Percentiles rank a stretch among this genome's conserved stretches.
These are phyloP conservation scores for Ptiloglossa arizonensis DNA, from an alignment of 1,140 invertebrate genomes.

Conservation along the genomic window DNA sequence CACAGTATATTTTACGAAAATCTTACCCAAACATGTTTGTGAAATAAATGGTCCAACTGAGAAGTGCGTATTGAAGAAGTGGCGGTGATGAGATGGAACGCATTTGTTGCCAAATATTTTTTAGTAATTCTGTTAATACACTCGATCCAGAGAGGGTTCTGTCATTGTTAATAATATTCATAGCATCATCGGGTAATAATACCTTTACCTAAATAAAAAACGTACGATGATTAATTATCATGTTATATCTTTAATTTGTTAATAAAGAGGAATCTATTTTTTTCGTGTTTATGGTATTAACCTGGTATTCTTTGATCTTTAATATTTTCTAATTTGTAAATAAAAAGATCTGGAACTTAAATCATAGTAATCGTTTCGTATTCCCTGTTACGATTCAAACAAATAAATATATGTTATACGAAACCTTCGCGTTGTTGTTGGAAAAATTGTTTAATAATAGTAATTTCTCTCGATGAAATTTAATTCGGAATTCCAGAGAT, in stretches of 20 bases:
- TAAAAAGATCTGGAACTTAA: no score
- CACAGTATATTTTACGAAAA: background rate
- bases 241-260: background rate
- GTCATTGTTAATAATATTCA: conserved; percentile 7
- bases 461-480: no score
- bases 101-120: conserved; percentile 82
- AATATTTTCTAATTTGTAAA: no score
- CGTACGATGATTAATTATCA: background rate
- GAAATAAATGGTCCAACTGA: conserved; percentile 84
- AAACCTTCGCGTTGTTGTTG: no score
- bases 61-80: conserved; percentile 81
- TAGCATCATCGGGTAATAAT: conserved; percentile 39
- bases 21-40: conserved; percentile 87
- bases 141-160: background rate
- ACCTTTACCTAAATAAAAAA: conserved; percentile 47
- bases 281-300: no score
- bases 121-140: conserved; percentile 71
- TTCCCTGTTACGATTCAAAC: no score
- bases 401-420: no score
- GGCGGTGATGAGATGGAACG: conserved; percentile 81
- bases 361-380: no score
- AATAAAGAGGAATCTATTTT: no score
- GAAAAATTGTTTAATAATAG: no score
- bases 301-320: no score
- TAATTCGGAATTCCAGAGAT: no score